Percentiles rank a stretch among this genome's conserved stretches.
These are phyloP conservation scores for Anomalospiza imberbis DNA, from an alignment of 2,797 vertebrate species.

Conservation along the genomic window DNA sequence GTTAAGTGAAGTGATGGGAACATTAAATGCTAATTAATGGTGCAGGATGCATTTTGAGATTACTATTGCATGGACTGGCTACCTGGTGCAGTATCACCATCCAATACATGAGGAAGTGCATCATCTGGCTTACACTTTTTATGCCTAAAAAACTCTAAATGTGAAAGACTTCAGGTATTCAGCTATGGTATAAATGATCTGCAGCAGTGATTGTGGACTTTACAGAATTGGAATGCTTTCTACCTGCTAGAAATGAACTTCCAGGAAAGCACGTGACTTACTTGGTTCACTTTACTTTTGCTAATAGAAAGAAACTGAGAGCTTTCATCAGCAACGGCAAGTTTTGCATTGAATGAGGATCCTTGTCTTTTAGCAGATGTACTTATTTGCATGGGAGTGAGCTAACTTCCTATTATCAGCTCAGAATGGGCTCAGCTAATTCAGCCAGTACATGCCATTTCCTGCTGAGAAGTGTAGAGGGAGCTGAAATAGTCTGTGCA, in stretches of 20 bases:
- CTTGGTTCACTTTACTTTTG: constrained; percentile 14
- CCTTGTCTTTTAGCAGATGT: background rate
- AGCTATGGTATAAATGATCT: background rate
- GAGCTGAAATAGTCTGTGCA: background rate
- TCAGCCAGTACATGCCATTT: background rate
- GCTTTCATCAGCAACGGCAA: background rate
- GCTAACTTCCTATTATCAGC: background rate
- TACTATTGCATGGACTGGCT: background rate
- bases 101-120: background rate
- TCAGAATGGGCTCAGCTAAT: background rate
- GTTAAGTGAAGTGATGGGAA: background rate
- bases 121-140: background rate
- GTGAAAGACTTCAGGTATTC: background rate
- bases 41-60: background rate
- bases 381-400: constrained; percentile 39
- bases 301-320: constrained; percentile 46
- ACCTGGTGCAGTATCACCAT: background rate
- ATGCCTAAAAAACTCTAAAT: background rate
- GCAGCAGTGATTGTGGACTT: background rate
- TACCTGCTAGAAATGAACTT: constrained; percentile 4
- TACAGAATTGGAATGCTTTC: background rate
- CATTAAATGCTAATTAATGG: background rate
- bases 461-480: background rate
- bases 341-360: constrained; percentile 47
- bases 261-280: constrained; percentile 53